Base-by-base conservation (phyloP, 2,113 vertebrate species). In the Picathartes gymnocephalus region DNA sequence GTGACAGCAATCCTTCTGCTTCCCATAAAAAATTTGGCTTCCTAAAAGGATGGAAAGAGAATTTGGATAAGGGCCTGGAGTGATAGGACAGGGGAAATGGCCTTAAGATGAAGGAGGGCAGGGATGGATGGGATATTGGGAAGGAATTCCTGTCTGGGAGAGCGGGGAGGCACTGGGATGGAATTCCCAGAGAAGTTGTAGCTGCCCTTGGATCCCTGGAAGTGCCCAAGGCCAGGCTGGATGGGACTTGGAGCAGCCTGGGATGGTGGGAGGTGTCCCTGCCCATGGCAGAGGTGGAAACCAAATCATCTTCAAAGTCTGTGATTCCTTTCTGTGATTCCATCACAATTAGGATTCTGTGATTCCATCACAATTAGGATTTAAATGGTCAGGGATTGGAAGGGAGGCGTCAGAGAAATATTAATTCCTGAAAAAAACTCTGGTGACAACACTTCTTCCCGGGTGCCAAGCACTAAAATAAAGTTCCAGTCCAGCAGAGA, bases 81-180 rank as follows among this genome's bases (percentile, higher is more conserved):
- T 2, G 39, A 31, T 1, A 25, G n/a, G 16, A 40, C 17, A 22
- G 18, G 6, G 12, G 40, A 14, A 40, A 61, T n/a, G 47, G 13
- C 7, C 6, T 61, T 10, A 15, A 22, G 11, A 6, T 47, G 47
- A 15, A 40, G 39, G 30, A n/a, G 17, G 10, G 14, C 7, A 47
- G 30, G 14, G 14, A 0, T 47, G 1, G 61, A 2, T 10, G 24
- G 39, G 13, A 68, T 25, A 1, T 24, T 45, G 25, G 33, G 61
- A n/a, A 53, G 30, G 53, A 44, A 45, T 45, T 69, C 27, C 37
- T 44, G 44, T 3, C 44, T 86, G 35, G 2, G 33, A 58, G 7
- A 19, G 19, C 44, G 44, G 15, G 4, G 1, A 65, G 27, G 10
- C 0, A 0, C 20, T 40, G 60, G 71, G 0, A 24, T 9, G 1